A percentile compares a stretch with the other conserved stretches of the same genome.
These are phyloP conservation scores for Magallana ariakensis DNA, from an alignment of 1,140 invertebrate species.

Conservation along the genomic window DNA sequence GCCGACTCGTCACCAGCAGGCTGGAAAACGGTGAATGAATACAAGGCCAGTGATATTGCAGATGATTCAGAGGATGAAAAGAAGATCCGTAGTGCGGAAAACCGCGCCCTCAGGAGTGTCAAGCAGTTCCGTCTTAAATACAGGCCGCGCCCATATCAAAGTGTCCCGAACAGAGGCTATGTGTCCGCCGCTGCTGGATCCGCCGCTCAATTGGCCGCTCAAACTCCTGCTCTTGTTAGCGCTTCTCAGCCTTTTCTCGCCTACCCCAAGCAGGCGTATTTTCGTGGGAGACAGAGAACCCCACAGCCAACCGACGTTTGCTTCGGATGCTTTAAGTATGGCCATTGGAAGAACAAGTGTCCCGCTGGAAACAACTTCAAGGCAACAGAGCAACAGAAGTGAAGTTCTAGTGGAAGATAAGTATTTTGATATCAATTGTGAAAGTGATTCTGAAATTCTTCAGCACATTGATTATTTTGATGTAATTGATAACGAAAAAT, in stretches of 20 bases:
- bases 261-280: neutral
- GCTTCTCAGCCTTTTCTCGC: neutral
- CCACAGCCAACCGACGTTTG: conserved; percentile 30
- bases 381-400: neutral
- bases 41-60: conserved; percentile 40
- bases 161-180: neutral
- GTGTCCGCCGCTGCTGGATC: conserved; percentile 27
- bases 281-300: neutral
- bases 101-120: neutral
- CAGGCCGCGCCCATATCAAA: neutral
- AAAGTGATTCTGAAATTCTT: neutral
- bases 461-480: conserved; percentile 38
- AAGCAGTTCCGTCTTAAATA: neutral
- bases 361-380: neutral
- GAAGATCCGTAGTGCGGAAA: neutral
- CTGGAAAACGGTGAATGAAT: conserved; percentile 40
- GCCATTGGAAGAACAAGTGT: conserved; percentile 31
- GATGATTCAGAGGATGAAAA: conserved; percentile 44
- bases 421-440: conserved; percentile 2
- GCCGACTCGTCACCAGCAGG: conserved; percentile 45
- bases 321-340: conserved; percentile 13
- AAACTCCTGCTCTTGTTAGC: neutral
- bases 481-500: neutral
- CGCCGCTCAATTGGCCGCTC: no score
- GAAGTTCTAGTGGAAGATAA: neutral